These are phyloP conservation scores for Aulostomus chinensis DNA, from an alignment of 2,797 vertebrate species.

Conservation along the genomic window DNA sequence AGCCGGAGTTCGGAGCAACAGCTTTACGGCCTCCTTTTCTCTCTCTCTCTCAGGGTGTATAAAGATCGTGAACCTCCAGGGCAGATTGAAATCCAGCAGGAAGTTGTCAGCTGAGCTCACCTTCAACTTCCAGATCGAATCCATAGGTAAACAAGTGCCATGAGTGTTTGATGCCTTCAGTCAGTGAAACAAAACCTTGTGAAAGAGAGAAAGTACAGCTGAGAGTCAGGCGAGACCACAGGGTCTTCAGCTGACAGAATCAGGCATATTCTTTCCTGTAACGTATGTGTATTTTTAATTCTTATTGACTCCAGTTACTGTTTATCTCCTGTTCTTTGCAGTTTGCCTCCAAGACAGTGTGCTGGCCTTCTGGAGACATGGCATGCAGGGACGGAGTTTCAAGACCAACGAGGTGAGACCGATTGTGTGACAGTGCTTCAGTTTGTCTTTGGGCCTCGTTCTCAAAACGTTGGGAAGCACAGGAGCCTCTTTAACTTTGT, in stretches of 20 bases:
- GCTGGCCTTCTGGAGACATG: constrained; percentile 97
- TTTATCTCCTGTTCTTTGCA: constrained; percentile 48
- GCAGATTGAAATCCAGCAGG: constrained; percentile 93
- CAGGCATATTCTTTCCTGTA: too few relatives aligned
- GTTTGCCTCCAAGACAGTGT: constrained; percentile 98
- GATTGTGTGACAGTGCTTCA: background rate
- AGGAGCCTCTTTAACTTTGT: too few relatives aligned
- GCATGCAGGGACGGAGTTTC: constrained; percentile 98
- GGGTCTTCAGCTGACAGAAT: too few relatives aligned
- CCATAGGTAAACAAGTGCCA: constrained; percentile 91
- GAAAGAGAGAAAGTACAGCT: too few relatives aligned
- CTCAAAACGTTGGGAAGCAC: too few relatives aligned
- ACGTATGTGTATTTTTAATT: too few relatives aligned
- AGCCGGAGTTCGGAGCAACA: background rate
- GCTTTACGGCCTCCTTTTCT: background rate
- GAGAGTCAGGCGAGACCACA: too few relatives aligned
- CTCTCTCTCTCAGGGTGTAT: constrained; percentile 84
- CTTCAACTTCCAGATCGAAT: constrained; percentile 94
- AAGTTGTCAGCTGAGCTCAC: constrained; percentile 93
- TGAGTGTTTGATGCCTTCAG: too few relatives aligned
- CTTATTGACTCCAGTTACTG: too few relatives aligned
- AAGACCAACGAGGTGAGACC: constrained; percentile 91
- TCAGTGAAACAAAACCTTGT: too few relatives aligned
- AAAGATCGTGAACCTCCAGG: constrained; percentile 95
- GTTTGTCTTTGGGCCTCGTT: too few relatives aligned